These are phyloP conservation scores for Tetragnatha montana DNA, from an alignment of 2,888 invertebrate genomes.

Conservation along the genomic window DNA sequence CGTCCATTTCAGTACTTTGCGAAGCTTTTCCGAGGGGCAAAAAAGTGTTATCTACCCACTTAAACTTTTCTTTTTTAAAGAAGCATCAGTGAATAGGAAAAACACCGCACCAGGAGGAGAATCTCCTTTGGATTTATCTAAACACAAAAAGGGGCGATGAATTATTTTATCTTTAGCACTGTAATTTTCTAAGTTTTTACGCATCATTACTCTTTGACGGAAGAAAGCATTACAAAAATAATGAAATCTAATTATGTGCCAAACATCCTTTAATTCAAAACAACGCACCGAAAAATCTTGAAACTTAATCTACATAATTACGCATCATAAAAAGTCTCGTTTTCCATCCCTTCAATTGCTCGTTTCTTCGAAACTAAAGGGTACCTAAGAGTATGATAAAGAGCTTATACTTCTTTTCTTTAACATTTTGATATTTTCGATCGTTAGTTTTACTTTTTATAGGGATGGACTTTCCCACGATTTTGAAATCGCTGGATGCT, in stretches of 20 bases:
- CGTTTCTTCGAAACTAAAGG: conserved; percentile 45
- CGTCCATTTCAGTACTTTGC: not conserved
- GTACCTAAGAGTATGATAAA: conserved; percentile 47
- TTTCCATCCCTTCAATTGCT: conserved; percentile 42
- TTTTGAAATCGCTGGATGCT: no score
- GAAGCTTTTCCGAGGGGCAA: not conserved
- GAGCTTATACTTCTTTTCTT: conserved; percentile 29
- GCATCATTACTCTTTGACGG: conserved; percentile 46
- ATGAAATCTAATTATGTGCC: conserved; percentile 54
- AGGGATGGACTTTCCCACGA: not conserved
- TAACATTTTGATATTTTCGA: conserved; percentile 14
- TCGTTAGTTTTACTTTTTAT: conserved; percentile 24
- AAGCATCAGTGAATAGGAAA: not conserved
- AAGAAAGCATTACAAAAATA: conserved; percentile 24
- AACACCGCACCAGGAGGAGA: not conserved
- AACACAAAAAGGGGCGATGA: conserved; percentile 28
- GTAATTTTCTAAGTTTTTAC: conserved; percentile 37
- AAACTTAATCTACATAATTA: conserved; percentile 50
- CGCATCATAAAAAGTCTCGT: conserved; percentile 49
- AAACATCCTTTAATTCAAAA: conserved; percentile 59
- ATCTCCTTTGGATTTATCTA: not conserved
- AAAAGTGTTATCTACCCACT: not conserved
- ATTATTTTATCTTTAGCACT: conserved; percentile 29
- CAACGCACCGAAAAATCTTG: conserved; percentile 23
- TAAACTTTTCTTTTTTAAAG: not conserved